Conservation (phyloP, 1,140 invertebrate species). For the Leptoteleia sp. region DNA sequence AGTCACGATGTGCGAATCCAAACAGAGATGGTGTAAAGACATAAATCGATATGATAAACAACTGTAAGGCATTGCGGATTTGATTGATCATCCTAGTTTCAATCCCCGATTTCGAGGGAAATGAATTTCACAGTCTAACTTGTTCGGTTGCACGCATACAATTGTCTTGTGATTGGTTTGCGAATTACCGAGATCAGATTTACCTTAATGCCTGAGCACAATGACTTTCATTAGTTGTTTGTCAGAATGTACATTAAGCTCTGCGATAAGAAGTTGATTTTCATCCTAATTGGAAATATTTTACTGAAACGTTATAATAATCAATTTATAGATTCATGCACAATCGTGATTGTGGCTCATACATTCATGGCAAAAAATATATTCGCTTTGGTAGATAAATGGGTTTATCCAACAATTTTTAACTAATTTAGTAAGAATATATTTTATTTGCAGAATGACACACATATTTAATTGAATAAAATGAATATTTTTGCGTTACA, state of each 20-base stretch:
- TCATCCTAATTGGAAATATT: conserved; percentile 12
- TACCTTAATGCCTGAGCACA: conserved; percentile 6
- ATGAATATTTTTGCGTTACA: too few relatives aligned
- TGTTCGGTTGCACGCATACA: background rate
- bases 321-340: conserved; percentile 33
- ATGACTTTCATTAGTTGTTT: conserved; percentile 5
- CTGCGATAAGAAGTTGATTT: conserved; percentile 14
- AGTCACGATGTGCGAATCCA: conserved; percentile 11
- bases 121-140: conserved; percentile 4
- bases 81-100: conserved; percentile 6
- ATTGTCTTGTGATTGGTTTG: conserved; percentile 19
- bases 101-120: background rate
- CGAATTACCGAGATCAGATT: conserved; percentile 13
- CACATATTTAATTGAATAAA: too few relatives aligned
- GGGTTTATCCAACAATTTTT: too few relatives aligned
- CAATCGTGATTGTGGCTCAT: conserved; percentile 44
- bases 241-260: too few relatives aligned
- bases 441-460: too few relatives aligned
- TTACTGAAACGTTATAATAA: conserved; percentile 23
- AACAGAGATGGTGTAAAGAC: conserved; percentile 15
- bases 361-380: too few relatives aligned
- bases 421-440: too few relatives aligned
- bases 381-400: too few relatives aligned
- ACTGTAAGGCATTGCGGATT: background rate
- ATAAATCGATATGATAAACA: conserved; percentile 35